Percentiles rank a stretch among this genome's conserved stretches.
Conservation (phyloP, 2,888 invertebrate genomes). For the Sclerodermus sp. region DNA sequence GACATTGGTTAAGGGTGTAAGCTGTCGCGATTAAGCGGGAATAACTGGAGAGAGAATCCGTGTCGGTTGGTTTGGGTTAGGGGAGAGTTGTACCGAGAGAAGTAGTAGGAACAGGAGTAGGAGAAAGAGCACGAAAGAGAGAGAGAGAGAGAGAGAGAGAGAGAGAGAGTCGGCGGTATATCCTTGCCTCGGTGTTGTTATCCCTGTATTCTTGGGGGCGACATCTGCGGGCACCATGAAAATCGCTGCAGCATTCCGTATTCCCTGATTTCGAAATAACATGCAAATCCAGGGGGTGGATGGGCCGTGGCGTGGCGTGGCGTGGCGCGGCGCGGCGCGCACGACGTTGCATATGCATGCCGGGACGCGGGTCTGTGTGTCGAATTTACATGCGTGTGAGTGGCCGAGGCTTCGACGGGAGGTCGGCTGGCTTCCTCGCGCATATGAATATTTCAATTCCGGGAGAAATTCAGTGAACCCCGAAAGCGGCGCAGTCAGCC, state of each 20-base stretch:
- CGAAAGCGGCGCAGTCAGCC: constrained; percentile 36
- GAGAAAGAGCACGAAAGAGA: constrained; percentile 2
- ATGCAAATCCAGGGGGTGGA: constrained; percentile 41
- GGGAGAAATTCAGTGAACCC: constrained; percentile 41
- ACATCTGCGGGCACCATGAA: constrained; percentile 29
- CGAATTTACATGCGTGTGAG: constrained; percentile 5
- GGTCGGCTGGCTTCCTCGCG: constrained; percentile 19
- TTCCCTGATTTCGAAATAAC: constrained; percentile 49
- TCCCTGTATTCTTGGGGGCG: constrained; percentile 10
- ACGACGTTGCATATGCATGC: constrained; percentile 23
- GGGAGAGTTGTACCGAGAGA: too few relatives aligned
- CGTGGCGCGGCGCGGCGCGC: background rate
- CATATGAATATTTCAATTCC: constrained; percentile 52
- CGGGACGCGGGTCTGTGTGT: background rate
- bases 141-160: constrained; percentile 6
- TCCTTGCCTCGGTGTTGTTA: background rate
- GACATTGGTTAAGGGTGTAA: too few relatives aligned
- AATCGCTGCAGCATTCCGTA: constrained; percentile 41
- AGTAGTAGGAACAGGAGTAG: too few relatives aligned
- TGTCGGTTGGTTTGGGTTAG: too few relatives aligned
- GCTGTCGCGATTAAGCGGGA: too few relatives aligned
- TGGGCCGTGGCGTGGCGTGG: background rate
- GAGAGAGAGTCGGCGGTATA: constrained; percentile 9
- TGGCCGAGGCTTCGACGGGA: background rate
- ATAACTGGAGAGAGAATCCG: background rate